Conservation (phyloP, 1,140 invertebrate genomes). For the Helicoverpa zea region DNA sequence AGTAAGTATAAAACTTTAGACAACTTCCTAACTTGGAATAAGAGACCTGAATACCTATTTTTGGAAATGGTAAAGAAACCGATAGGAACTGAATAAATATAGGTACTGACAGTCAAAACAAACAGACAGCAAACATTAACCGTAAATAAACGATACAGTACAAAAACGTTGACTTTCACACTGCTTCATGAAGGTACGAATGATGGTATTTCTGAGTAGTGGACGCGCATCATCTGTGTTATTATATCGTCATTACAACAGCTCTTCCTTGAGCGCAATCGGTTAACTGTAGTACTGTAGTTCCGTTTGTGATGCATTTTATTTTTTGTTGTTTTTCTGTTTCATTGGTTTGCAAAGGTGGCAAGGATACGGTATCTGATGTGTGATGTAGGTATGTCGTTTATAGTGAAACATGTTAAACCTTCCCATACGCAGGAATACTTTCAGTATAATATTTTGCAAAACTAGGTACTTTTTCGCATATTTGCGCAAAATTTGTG, state of each 20-base stretch:
- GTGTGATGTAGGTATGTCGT: too few relatives aligned
- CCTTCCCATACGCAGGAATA: too few relatives aligned
- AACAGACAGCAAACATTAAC: background rate
- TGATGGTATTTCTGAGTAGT: conserved; percentile 24
- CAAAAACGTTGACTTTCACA: conserved; percentile 38
- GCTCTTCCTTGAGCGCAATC: conserved; percentile 21
- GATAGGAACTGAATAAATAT: too few relatives aligned
- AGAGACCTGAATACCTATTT: too few relatives aligned
- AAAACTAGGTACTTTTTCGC: too few relatives aligned
- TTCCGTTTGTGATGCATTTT: conserved; percentile 14
- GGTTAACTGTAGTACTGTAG: conserved; percentile 33
- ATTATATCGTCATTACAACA: conserved; percentile 35
- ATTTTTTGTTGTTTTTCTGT: background rate
- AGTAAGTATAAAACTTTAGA: too few relatives aligned
- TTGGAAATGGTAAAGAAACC: too few relatives aligned
- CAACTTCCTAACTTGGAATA: too few relatives aligned
- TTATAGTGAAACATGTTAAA: too few relatives aligned
- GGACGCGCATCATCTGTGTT: conserved; percentile 24
- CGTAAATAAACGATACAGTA: background rate
- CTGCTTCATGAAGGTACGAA: conserved; percentile 18
- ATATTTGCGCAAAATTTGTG: too few relatives aligned
- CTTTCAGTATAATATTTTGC: too few relatives aligned
- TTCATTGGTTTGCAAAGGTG: background rate
- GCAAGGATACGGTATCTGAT: background rate
- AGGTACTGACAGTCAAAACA: background rate